Evolutionary conservation across 2,113 vertebrate genomes (phyloP).

Genomic region (Acanthochromis polyacanthus): DNA sequence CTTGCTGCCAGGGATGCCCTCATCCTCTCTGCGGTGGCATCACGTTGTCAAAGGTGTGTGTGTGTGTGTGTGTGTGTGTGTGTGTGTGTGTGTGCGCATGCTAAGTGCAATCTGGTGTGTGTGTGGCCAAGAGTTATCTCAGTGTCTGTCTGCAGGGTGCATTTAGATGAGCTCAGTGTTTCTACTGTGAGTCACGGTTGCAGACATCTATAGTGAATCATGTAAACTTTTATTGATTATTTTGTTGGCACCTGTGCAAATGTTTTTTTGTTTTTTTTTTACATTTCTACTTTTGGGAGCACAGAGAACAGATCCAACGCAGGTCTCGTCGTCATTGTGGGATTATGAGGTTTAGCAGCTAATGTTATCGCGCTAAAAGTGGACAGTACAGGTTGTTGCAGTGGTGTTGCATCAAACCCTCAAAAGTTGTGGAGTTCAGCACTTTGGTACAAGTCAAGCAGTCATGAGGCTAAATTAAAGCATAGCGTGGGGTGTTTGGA

Average conservation of each 20-base stretch:
- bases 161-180: conserved; percentile 31
- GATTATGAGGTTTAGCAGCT: conserved; percentile 31
- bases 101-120: conserved; percentile 18
- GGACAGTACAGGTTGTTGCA: neutral
- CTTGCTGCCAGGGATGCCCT: conserved; percentile 60
- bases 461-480: neutral
- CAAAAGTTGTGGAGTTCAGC: conserved; percentile 1
- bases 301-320: conserved; percentile 3
- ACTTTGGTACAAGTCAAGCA: neutral
- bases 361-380: conserved; percentile 19
- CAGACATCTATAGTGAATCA: conserved; percentile 1
- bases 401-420: conserved; percentile 17
- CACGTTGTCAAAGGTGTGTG: conserved; percentile 50
- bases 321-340: conserved; percentile 13
- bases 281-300: neutral
- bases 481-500: neutral
- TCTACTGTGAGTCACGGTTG: conserved; percentile 9
- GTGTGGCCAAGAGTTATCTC: conserved; percentile 16
- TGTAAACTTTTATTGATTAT: conserved; percentile 22
- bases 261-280: too few species aligned
- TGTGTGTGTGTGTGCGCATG: conserved; percentile 17
- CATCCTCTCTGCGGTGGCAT: conserved; percentile 54
- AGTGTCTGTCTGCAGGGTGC: conserved; percentile 26
- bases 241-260: neutral
- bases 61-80: conserved; percentile 58